A percentile compares a stretch with the other conserved stretches of the same genome.
These are phyloP conservation scores for Zosterops japonicus DNA, from an alignment of 2,113 vertebrate genomes.

Conservation along the genomic window DNA sequence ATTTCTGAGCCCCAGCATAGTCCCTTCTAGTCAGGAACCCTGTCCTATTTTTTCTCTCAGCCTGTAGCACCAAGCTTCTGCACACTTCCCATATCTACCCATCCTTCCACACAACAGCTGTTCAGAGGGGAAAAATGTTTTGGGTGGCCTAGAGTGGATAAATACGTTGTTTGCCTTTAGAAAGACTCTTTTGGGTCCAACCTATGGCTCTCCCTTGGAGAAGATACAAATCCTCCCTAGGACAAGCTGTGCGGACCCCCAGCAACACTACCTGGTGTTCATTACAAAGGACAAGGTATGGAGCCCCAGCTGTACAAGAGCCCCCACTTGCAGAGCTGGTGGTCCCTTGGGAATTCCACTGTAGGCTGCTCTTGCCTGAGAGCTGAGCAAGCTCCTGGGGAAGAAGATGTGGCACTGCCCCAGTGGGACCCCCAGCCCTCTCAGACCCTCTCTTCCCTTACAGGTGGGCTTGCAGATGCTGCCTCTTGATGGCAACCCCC, in stretches of 20 bases:
- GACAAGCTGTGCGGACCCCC: conserved; percentile 6
- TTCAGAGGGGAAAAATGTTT: neutral
- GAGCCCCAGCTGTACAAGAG: neutral
- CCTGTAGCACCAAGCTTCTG: neutral
- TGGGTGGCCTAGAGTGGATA: neutral
- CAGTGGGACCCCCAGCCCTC: neutral
- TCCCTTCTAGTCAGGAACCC: neutral
- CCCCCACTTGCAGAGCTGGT: neutral
- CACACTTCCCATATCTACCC: neutral
- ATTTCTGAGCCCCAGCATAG: neutral
- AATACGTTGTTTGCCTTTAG: conserved; percentile 65
- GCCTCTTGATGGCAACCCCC: conserved; percentile 91
- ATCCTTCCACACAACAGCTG: neutral
- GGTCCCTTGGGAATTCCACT: neutral
- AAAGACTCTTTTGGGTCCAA: conserved; percentile 86
- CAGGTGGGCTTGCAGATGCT: conserved; percentile 94
- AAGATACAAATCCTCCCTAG: conserved; percentile 80
- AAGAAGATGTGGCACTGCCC: neutral
- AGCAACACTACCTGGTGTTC: conserved; percentile 80
- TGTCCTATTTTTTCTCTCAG: neutral
- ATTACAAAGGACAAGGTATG: conserved; percentile 88
- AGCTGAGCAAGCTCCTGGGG: neutral
- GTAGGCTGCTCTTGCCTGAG: neutral
- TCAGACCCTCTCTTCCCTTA: neutral
- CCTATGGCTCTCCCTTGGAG: conserved; percentile 83